phyloP scores from a whole-genome alignment of 2,888 invertebrate genomes.

The Drosophila lutescens region DNA sequence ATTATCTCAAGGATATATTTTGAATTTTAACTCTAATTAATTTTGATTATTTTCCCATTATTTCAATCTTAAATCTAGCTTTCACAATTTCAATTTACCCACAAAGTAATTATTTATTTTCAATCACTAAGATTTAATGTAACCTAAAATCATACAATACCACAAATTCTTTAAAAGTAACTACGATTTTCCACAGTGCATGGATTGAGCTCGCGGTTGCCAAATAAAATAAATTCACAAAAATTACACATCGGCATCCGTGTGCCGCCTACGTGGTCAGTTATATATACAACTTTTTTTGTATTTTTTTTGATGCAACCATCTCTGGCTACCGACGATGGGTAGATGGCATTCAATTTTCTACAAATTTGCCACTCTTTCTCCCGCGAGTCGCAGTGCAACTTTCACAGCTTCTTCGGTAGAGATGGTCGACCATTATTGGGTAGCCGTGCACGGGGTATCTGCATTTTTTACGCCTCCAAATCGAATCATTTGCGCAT shows the following conservation, averaged over 20 bases:
- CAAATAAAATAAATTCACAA: slow-evolving; percentile 60
- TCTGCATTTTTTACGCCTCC: slow-evolving; percentile 73
- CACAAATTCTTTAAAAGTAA: too few relatives aligned
- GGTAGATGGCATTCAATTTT: slow-evolving; percentile 67
- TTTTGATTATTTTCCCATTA: too few relatives aligned
- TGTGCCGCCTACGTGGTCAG: slow-evolving; percentile 73
- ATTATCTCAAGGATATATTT: too few relatives aligned
- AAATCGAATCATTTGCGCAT: slow-evolving; percentile 81
- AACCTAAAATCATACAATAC: too few relatives aligned
- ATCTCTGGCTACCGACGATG: slow-evolving; percentile 36
- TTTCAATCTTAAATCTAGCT: too few relatives aligned
- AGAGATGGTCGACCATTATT: slow-evolving; percentile 66
- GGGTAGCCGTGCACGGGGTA: slow-evolving; percentile 59
- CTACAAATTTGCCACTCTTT: slow-evolving; percentile 72
- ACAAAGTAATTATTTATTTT: too few relatives aligned
- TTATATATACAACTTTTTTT: slow-evolving; percentile 1
- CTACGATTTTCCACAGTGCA: neutral
- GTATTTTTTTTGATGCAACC: slow-evolving; percentile 4
- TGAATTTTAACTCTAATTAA: too few relatives aligned
- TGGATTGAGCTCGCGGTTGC: slow-evolving; percentile 22
- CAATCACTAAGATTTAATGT: too few relatives aligned
- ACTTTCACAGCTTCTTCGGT: slow-evolving; percentile 79
- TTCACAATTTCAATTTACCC: too few relatives aligned
- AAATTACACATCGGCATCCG: slow-evolving; percentile 72
- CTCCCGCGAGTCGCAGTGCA: slow-evolving; percentile 54